Percentiles rank a stretch among this genome's conserved stretches.
Conservation (phyloP, 2,888 invertebrate genomes). For the Eustalomyia histrio region DNA sequence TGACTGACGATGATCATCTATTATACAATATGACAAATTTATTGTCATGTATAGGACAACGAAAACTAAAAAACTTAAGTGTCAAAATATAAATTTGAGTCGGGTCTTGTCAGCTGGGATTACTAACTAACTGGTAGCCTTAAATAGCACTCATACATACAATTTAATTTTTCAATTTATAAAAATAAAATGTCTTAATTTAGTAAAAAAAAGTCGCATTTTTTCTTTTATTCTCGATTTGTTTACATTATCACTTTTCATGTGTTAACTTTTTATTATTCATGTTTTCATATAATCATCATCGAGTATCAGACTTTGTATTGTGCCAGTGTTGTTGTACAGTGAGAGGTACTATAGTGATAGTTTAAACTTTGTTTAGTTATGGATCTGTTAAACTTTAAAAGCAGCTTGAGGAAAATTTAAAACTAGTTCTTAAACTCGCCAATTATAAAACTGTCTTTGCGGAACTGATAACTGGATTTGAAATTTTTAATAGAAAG, state of each 20-base stretch:
- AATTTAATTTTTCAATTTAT: constrained; percentile 48
- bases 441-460: no score
- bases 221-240: constrained; percentile 24
- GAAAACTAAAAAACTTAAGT: constrained; percentile 30
- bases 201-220: constrained; percentile 12
- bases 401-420: no score
- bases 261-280: constrained; percentile 37
- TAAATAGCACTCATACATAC: constrained; percentile 27
- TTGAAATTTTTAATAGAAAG: no score
- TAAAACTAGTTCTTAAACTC: no score
- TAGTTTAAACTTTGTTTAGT: background rate
- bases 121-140: background rate
- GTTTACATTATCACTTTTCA: constrained; percentile 50
- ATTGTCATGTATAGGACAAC: constrained; percentile 5
- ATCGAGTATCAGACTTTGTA: background rate
- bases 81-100: constrained; percentile 35
- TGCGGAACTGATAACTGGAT: no score
- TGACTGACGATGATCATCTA: background rate
- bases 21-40: constrained; percentile 39
- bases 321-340: background rate
- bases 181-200: constrained; percentile 40
- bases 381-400: background rate
- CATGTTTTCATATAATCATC: constrained; percentile 5
- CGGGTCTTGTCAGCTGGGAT: constrained; percentile 17
- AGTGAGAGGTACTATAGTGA: background rate